Evolutionary conservation across 1,140 invertebrate species (phyloP), one percentile per base, ranked within the genome.

Genomic region (Chymomyza costata): DNA sequence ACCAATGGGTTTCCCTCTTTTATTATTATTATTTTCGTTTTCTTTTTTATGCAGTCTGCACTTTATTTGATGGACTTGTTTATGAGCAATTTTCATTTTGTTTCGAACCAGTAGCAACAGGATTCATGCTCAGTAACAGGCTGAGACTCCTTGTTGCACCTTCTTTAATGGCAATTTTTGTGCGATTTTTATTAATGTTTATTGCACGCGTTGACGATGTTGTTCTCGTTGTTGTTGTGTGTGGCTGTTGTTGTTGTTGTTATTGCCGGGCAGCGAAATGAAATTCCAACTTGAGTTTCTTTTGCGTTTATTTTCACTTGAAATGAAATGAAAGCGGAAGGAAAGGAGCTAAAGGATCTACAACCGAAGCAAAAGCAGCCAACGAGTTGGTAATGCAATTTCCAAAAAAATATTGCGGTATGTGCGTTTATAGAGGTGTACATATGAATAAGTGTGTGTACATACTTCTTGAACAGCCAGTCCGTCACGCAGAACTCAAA

Each of bases 41-140:
- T 18, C 14, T 39, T 34, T 32, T 39, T 35, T 50, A 32, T 47
- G 54, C 50, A 52, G 39, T 56, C 56, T 70, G 71, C 66, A 78
- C 73, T 78, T 80, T 78, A 80, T 78, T 78, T 78, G 73, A 78
- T 78, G 71, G 71, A 80, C 73, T 78, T 78, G 71, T 78, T 78
- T 78, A 78, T 78, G 71, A 80, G 71, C 73, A 70, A 78, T 78
- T 64, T 56, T 39, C 50, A 39, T 64, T 66, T 51, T 46, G 50
- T 48, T 54, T 63, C n/a, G n/a, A n/a, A n/a, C n/a, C n/a, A n/a
- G n/a, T n/a, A n/a, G n/a, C n/a, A n/a, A n/a, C n/a, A n/a, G n/a
- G n/a, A n/a, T 45, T 53, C 60, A 58, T 66, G 51, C 28, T 1
- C 35, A 30, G 37, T 16, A 6, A 1, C 15, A 16, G n/a, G n/a